A percentile compares a stretch with the other conserved stretches of the same genome.
These are phyloP conservation scores for Oreotrochilus melanogaster DNA, from an alignment of 2,113 vertebrate genomes.

Conservation along the genomic window DNA sequence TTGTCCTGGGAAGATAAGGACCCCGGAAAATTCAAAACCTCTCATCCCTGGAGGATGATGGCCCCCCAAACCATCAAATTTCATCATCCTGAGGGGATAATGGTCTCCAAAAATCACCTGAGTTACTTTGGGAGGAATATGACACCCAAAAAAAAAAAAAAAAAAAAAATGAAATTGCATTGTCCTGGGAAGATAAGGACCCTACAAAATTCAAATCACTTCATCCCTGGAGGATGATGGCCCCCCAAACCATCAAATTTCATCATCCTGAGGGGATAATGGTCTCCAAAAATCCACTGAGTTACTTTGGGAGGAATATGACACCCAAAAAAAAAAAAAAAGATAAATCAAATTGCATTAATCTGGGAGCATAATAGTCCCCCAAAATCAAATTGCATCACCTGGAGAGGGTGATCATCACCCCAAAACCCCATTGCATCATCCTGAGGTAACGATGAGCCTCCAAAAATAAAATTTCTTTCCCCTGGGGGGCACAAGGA, in stretches of 20 bases:
- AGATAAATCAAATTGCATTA: background rate
- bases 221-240: rapidly evolving
- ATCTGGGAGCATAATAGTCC: background rate
- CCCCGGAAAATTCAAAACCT: too few species aligned
- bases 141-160: background rate
- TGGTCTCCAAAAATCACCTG: background rate
- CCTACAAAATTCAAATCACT: background rate
- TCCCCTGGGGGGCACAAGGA: rapidly evolving
- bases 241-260: background rate
- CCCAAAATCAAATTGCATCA: background rate
- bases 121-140: too few species aligned
- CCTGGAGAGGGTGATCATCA: rapidly evolving
- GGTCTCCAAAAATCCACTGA: background rate
- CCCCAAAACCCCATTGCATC: background rate
- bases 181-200: background rate
- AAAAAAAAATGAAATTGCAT: background rate
- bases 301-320: background rate
- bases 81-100: too few species aligned
- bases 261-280: too few species aligned
- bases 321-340: background rate
- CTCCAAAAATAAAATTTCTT: background rate
- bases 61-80: too few species aligned
- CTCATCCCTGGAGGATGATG: too few species aligned
- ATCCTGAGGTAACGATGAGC: rapidly evolving
- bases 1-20: too few species aligned